A percentile compares a stretch with the other conserved stretches of the same genome.
Conservation (phyloP, 2,797 vertebrate genomes). For the Psittacula derbiana region DNA sequence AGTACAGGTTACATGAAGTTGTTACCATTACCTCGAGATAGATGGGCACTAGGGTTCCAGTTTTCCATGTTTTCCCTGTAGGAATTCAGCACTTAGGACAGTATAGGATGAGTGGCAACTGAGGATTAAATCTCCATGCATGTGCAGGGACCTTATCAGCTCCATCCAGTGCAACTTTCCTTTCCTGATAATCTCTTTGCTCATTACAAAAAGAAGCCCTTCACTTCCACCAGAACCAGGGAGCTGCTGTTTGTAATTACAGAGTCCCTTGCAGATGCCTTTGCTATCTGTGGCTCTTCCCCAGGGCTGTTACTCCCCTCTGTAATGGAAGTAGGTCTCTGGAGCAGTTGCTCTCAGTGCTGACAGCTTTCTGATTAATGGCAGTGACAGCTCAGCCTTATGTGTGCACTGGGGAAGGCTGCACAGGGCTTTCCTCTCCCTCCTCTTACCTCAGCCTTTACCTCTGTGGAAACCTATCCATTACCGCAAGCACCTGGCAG, state of each 20-base stretch:
- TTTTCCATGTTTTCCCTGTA: not conserved
- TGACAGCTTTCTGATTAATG: not conserved
- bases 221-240: not conserved
- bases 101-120: not conserved
- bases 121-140: not conserved
- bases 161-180: not conserved
- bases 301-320: not conserved
- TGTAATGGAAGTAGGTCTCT: not conserved
- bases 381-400: not conserved
- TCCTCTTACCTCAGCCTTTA: not conserved
- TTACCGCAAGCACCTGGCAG: not conserved
- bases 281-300: not conserved
- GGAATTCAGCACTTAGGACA: not conserved
- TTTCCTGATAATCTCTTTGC: not conserved
- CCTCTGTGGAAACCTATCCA: not conserved
- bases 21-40: not conserved
- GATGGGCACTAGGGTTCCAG: not conserved
- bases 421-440: not conserved
- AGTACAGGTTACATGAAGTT: not conserved
- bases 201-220: not conserved
- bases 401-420: not conserved
- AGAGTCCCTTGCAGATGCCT: not conserved
- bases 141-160: not conserved
- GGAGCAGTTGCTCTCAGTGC: not conserved
- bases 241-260: not conserved